Evolutionary conservation across 2,888 invertebrate species (phyloP), one percentile per base, ranked within the genome.

Genomic region (Drosophila borborema): DNA sequence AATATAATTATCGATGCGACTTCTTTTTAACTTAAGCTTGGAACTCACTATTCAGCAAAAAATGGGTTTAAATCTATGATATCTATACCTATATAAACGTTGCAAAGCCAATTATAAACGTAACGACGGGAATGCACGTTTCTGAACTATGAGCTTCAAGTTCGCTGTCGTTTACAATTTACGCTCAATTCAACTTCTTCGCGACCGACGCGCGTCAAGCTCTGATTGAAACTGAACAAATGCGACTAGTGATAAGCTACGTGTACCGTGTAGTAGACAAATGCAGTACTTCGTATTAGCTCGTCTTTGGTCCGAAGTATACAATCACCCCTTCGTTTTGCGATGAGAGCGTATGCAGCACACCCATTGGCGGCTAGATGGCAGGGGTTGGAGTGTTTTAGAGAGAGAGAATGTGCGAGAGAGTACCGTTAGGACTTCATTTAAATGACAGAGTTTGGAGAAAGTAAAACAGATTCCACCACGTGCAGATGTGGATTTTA

Each of bases 151-250:
- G 58, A 60, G 64, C 54, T 61, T 65, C 55, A 61, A 58, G 45
- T 55, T 41, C 46, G 56, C 61, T 77, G 55, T 36, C 70, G 65
- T 41, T 40, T 18, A 59, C 59, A 54, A 36, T 20, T 59, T 43
- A 3, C 18, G 40, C 40, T 38, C 5, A 41, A 53, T 59, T 28
- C 41, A 61, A 59, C 40, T 64, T 41, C 12, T 59, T 60, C 72
- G 73, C 81, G 81, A 91, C 89, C 86, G 82, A 62, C 81, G 69
- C 84, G 80, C 81, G 72, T 77, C 82, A 86, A 84, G 85, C 82
- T 83, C 88, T 85, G 90, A 87, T 91, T 90, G 88, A 85, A 81
- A 91, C 91, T 91, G 82, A 91, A 71, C 75, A 45, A 77, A 74
- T 74, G 73, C 77, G 73, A 34, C 58, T 60, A 64, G 65, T 77